Percentiles rank a stretch among this genome's conserved stretches.
Evolutionary conservation across 2,888 invertebrate species (phyloP).

Genomic region (Cybosia mesomella): DNA sequence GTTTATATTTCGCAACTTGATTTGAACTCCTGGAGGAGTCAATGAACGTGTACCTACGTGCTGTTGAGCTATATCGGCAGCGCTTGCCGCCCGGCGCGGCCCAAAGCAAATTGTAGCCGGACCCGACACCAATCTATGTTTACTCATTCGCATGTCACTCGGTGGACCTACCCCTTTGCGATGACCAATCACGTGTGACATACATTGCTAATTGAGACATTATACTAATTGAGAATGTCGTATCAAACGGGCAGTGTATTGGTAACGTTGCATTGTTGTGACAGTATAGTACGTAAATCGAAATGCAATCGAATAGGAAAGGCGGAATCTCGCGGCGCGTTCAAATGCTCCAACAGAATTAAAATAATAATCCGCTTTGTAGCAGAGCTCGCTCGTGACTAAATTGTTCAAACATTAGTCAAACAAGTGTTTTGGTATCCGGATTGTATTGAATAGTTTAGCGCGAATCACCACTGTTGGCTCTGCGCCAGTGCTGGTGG

Average conservation of each 20-base stretch:
- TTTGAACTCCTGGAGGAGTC: slow-evolving; percentile 30
- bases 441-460: slow-evolving; percentile 24
- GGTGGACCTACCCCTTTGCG: neutral
- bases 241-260: slow-evolving; percentile 18
- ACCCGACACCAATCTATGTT: slow-evolving; percentile 21
- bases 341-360: slow-evolving; percentile 25
- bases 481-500: slow-evolving; percentile 5
- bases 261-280: neutral
- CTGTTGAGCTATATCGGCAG: slow-evolving; percentile 23
- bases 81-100: slow-evolving; percentile 12
- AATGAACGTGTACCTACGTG: slow-evolving; percentile 24
- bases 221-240: neutral
- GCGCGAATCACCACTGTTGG: slow-evolving; percentile 21
- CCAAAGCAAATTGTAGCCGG: slow-evolving; percentile 26
- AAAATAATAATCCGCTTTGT: slow-evolving; percentile 39
- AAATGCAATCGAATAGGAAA: slow-evolving; percentile 31
- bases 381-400: slow-evolving; percentile 17
- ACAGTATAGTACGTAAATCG: slow-evolving; percentile 6
- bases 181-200: neutral
- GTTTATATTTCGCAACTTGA: slow-evolving; percentile 32
- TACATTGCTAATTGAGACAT: slow-evolving; percentile 14
- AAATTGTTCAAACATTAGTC: slow-evolving; percentile 27
- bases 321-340: neutral
- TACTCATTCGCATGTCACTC: slow-evolving; percentile 18
- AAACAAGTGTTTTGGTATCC: slow-evolving; percentile 23